phyloP scores from a whole-genome alignment of 2,797 vertebrate genomes.

The Coluber constrictor region DNA sequence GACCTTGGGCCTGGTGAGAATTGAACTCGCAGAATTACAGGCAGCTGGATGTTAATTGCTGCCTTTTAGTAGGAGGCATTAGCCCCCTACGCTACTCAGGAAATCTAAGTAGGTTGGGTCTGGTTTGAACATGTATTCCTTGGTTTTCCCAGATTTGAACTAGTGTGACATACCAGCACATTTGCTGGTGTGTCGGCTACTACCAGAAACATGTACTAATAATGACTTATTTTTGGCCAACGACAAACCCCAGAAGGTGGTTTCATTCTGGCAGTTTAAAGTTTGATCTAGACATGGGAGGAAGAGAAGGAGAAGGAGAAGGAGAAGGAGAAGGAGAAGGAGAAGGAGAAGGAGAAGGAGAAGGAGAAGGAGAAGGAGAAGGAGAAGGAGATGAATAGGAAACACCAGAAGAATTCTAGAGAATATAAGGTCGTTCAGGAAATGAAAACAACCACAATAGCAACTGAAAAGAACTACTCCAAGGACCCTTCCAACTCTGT shows the following conservation, averaged over 20 bases:
- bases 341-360: too few species aligned
- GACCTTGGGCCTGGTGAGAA: too few species aligned
- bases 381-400: neutral
- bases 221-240: too few species aligned
- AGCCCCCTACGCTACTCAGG: too few species aligned
- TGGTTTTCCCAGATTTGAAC: neutral
- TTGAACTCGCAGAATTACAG: too few species aligned
- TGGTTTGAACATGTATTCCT: neutral
- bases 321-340: too few species aligned
- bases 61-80: too few species aligned
- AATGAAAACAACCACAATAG: neutral
- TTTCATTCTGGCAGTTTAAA: neutral
- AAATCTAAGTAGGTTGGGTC: neutral
- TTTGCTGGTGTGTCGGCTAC: neutral
- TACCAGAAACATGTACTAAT: too few species aligned
- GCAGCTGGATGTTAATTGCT: too few species aligned
- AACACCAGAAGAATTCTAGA: neutral
- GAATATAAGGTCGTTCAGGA: neutral
- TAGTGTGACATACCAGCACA: neutral
- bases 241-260: too few species aligned
- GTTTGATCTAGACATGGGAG: neutral
- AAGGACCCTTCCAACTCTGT: too few species aligned
- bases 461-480: neutral
- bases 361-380: too few species aligned
- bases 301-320: neutral